A percentile compares a stretch with the other conserved stretches of the same genome.
phyloP scores from a whole-genome alignment of 1,140 invertebrate species.

The Aleiodes sp. region DNA sequence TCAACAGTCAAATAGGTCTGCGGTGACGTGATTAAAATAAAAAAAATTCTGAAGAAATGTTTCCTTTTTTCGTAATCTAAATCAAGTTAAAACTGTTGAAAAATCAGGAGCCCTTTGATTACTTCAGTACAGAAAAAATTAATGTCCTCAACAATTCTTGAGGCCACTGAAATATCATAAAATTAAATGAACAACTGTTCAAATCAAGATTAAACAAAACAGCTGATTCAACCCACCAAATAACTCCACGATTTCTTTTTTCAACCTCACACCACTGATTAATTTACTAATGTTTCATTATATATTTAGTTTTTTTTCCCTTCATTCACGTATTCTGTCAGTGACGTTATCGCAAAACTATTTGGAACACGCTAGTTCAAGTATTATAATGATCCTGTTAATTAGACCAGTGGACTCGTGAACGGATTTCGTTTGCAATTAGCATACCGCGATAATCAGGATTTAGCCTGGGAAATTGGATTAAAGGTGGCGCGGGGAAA shows the following conservation, averaged over 20 bases:
- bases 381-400: conserved; percentile 32
- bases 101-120: no score
- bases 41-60: no score
- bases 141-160: not conserved
- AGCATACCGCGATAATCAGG: conserved; percentile 32
- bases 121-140: no score
- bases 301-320: no score
- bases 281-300: not conserved
- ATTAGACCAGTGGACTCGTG: conserved; percentile 28
- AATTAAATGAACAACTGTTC: not conserved
- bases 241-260: not conserved
- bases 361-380: conserved; percentile 8
- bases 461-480: conserved; percentile 33
- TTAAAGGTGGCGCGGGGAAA: conserved; percentile 25
- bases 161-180: not conserved
- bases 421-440: conserved; percentile 35
- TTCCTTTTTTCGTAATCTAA: no score
- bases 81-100: no score
- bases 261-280: not conserved
- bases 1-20: no score
- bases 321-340: not conserved
- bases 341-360: conserved; percentile 10
- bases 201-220: conserved; percentile 2
- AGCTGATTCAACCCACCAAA: no score
- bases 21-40: no score